Evolutionary conservation across 1,140 invertebrate genomes (phyloP).

Genomic region (Apis cerana): DNA sequence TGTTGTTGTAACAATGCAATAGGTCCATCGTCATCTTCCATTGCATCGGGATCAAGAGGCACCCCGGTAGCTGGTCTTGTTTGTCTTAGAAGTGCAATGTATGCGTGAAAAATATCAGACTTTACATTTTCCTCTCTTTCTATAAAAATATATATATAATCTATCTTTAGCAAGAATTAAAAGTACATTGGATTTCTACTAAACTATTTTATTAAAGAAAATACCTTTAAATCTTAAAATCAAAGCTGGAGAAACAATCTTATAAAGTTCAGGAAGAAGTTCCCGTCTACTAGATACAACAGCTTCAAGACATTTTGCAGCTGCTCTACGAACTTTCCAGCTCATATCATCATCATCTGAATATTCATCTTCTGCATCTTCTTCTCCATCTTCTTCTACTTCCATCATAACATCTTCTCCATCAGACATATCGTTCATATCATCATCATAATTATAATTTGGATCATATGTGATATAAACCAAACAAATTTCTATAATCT

Average conservation of each 20-base stretch:
- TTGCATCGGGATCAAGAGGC: conserved; percentile 87
- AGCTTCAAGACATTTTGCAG: conserved; percentile 98
- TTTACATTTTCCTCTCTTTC: conserved; percentile 99
- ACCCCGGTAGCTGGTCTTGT: conserved; percentile 88
- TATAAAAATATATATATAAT: conserved; percentile 66
- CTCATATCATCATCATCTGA: conserved; percentile 99
- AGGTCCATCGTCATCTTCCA: conserved; percentile 90
- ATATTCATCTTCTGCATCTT: conserved; percentile 95
- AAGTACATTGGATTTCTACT: background rate
- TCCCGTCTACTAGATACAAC: conserved; percentile 96
- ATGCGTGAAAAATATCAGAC: conserved; percentile 98
- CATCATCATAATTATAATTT: conserved; percentile 98
- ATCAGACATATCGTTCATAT: conserved; percentile 84
- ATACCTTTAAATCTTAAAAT: conserved; percentile 96
- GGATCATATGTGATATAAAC: conserved; percentile 98
- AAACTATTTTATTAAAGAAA: background rate
- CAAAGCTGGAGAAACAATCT: conserved; percentile 92
- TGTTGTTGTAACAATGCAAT: conserved; percentile 87
- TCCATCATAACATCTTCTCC: conserved; percentile 86
- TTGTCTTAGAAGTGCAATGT: conserved; percentile 95
- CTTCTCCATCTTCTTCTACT: conserved; percentile 86
- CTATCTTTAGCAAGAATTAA: conserved; percentile 10
- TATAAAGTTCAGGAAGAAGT: conserved; percentile 94
- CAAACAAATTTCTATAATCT: conserved; percentile 95
- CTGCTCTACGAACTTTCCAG: conserved; percentile 97